These are phyloP conservation scores for Zosterops japonicus DNA, from an alignment of 2,113 vertebrate genomes.

Conservation along the genomic window DNA sequence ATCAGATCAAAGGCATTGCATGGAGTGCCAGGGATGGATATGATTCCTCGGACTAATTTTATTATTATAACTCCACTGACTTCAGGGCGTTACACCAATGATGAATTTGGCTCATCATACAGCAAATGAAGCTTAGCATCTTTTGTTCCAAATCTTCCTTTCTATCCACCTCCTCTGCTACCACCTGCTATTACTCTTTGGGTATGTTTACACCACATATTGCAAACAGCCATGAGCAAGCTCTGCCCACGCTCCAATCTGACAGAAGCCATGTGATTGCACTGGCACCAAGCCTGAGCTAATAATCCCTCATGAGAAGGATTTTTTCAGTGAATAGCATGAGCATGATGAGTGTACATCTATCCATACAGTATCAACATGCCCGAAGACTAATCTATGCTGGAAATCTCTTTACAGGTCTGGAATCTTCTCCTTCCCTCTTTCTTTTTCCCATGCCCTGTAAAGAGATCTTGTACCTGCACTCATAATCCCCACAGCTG, in stretches of 20 bases:
- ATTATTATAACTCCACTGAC: conserved; percentile 44
- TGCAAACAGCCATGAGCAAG: conserved; percentile 65
- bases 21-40: neutral
- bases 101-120: conserved; percentile 54
- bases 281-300: conserved; percentile 37
- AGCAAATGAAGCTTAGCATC: conserved; percentile 58
- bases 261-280: conserved; percentile 56
- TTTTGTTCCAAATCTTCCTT: conserved; percentile 54
- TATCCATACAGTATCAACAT: conserved; percentile 4
- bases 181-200: conserved; percentile 64
- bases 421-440: neutral
- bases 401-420: neutral
- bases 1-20: conserved; percentile 43
- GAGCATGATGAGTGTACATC: neutral
- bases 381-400: conserved; percentile 21
- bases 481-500: neutral
- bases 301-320: conserved; percentile 48
- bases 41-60: conserved; percentile 47
- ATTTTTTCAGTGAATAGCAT: conserved; percentile 8
- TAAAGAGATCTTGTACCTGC: neutral
- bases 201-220: conserved; percentile 59
- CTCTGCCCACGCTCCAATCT: conserved; percentile 60
- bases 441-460: neutral
- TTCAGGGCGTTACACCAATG: conserved; percentile 28
- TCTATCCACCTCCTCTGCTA: conserved; percentile 55